Percentiles rank a stretch among this genome's conserved stretches.
Evolutionary conservation across 2,888 invertebrate species (phyloP).

Genomic region (Protonemura montana): DNA sequence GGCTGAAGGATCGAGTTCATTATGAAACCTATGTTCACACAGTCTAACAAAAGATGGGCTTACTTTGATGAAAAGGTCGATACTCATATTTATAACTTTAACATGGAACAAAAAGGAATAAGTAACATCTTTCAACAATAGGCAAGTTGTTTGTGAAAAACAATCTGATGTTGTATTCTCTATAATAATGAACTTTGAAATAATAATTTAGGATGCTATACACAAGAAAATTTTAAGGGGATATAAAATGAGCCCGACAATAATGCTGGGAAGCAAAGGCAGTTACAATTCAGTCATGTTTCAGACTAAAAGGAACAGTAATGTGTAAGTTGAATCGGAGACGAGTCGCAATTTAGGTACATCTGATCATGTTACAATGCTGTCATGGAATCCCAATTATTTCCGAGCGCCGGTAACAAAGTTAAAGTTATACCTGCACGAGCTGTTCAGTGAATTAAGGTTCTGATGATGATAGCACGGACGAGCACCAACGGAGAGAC

Average conservation of each 20-base stretch:
- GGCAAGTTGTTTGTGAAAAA: slow-evolving; percentile 7
- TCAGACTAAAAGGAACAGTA: no score
- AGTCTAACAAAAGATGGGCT: not conserved
- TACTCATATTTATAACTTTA: not conserved
- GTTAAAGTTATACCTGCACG: no score
- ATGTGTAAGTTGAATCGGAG: no score
- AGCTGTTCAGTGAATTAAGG: no score
- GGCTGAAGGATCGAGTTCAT: slow-evolving; percentile 20
- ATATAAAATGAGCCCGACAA: not conserved
- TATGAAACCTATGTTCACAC: slow-evolving; percentile 24
- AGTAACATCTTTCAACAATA: not conserved
- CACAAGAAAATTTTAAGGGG: not conserved
- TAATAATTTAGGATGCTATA: not conserved
- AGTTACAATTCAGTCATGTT: not conserved
- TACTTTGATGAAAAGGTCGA: slow-evolving; percentile 2
- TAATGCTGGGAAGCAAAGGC: not conserved
- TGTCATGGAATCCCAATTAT: no score
- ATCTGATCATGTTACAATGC: no score
- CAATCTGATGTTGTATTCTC: not conserved
- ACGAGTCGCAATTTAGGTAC: no score
- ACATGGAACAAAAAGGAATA: not conserved
- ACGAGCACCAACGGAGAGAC: no score
- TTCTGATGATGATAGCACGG: no score
- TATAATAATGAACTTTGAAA: not conserved
- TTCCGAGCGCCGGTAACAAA: no score